Percentiles rank a stretch among this genome's conserved stretches.
Conservation (phyloP, 2,113 vertebrate species). For the Erinaceus europaeus region DNA sequence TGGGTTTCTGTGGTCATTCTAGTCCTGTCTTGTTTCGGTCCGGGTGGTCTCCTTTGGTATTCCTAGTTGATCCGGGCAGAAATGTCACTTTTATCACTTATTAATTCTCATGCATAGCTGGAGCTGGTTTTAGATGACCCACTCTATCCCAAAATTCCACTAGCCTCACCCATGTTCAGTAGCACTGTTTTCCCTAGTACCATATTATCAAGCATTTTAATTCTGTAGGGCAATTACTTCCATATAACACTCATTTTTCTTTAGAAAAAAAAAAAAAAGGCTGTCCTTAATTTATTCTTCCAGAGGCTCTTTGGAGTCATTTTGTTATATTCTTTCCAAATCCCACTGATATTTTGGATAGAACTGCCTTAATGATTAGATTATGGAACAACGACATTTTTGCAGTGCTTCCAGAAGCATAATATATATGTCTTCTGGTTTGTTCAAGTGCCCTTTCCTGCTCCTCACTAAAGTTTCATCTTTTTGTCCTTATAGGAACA, state of each 20-base stretch:
- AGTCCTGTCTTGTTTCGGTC: no score
- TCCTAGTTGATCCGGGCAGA: no score
- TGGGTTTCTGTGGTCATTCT: no score
- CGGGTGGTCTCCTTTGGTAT: no score
- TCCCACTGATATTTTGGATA: slow-evolving; percentile 34
- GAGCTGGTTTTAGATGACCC: neutral
- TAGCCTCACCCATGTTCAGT: neutral
- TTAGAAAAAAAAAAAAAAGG: no score
- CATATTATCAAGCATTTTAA: neutral
- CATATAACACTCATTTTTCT: slow-evolving; percentile 9
- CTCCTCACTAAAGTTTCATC: neutral
- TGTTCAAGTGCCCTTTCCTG: neutral
- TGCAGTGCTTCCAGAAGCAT: neutral
- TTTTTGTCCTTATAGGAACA: neutral
- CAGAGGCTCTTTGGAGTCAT: slow-evolving; percentile 27
- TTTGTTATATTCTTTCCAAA: slow-evolving; percentile 34
- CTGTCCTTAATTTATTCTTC: slow-evolving; percentile 26
- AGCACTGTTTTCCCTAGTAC: neutral
- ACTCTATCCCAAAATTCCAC: neutral
- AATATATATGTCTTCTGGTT: neutral
- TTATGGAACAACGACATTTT: neutral
- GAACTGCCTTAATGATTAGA: slow-evolving; percentile 17
- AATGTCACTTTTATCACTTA: neutral
- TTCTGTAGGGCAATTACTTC: neutral
- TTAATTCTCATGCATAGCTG: neutral